phyloP scores from a whole-genome alignment of 2,888 invertebrate genomes.

The Tridacna gigas region DNA sequence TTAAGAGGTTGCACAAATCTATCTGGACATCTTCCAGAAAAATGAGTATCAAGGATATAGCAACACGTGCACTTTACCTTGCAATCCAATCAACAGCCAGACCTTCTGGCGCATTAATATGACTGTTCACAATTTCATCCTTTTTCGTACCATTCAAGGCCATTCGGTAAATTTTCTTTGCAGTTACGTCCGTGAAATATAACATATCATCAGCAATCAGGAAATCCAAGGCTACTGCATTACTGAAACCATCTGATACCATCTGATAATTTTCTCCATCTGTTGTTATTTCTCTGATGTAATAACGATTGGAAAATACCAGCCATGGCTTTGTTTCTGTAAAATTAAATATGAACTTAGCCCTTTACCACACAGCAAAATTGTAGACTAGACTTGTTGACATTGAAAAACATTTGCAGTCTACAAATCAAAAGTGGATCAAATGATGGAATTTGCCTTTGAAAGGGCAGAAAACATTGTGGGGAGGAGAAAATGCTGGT shows the following conservation, averaged over 20 bases:
- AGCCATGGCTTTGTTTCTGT: constrained; percentile 83
- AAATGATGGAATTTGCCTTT: too few species aligned
- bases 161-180: constrained; percentile 79
- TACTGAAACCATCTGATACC: constrained; percentile 95
- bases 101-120: constrained; percentile 77
- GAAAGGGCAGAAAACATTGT: too few species aligned
- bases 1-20: too few species aligned
- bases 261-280: constrained; percentile 94
- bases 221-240: constrained; percentile 90
- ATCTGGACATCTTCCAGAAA: too few species aligned
- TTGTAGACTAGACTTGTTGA: too few species aligned
- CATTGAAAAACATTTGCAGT: too few species aligned
- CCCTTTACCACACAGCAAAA: too few species aligned
- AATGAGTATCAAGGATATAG: too few species aligned
- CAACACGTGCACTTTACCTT: constrained; percentile 56
- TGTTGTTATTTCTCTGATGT: constrained; percentile 96
- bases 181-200: constrained; percentile 79
- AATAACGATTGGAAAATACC: constrained; percentile 94
- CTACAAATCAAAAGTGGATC: too few species aligned
- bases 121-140: constrained; percentile 78
- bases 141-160: constrained; percentile 83
- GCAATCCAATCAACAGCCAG: constrained; percentile 89
- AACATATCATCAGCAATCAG: constrained; percentile 76
- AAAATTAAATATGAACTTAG: neutral
- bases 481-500: too few species aligned